Evolutionary conservation across 1,140 invertebrate genomes (phyloP).

Genomic region (Sitophilus oryzae): DNA sequence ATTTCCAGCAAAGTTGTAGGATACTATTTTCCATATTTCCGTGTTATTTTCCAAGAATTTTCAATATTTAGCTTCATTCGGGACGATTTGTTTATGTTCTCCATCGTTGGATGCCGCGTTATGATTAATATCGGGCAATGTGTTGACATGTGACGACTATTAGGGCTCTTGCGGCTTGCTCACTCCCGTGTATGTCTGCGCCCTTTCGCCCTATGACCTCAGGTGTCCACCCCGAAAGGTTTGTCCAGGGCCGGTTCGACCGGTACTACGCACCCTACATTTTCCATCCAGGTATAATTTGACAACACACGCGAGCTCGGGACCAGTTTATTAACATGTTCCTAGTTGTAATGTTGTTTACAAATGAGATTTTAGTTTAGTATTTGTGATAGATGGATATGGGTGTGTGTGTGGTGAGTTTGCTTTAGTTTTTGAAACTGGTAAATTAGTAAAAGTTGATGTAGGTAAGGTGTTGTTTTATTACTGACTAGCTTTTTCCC

Average conservation of each 20-base stretch:
- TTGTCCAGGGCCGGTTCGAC: constrained; percentile 25
- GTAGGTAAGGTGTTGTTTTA: no score
- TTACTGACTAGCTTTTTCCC: no score
- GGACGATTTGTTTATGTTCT: constrained; percentile 4
- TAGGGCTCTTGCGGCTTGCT: constrained; percentile 44
- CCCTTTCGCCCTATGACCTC: constrained; percentile 33
- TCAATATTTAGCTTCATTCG: no score
- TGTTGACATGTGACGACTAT: constrained; percentile 44
- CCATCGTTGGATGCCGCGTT: constrained; percentile 21
- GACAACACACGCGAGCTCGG: constrained; percentile 19
- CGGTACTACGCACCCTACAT: constrained; percentile 11
- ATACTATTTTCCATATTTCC: constrained; percentile 15
- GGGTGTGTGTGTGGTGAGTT: no score
- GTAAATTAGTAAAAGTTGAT: no score
- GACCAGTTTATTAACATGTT: constrained; percentile 21
- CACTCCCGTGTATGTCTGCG: constrained; percentile 40
- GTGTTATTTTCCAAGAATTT: no score
- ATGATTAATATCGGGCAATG: constrained; percentile 45
- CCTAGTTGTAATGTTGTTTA: constrained; percentile 13
- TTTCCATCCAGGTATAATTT: no score
- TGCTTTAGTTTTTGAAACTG: no score
- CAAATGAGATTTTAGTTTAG: constrained; percentile 12
- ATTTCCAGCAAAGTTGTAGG: constrained; percentile 16
- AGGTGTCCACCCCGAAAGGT: constrained; percentile 30
- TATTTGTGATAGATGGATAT: background rate